Percentiles rank a stretch among this genome's conserved stretches.
Conservation (phyloP, 2,113 vertebrate species). For the Bothrops jararaca region DNA sequence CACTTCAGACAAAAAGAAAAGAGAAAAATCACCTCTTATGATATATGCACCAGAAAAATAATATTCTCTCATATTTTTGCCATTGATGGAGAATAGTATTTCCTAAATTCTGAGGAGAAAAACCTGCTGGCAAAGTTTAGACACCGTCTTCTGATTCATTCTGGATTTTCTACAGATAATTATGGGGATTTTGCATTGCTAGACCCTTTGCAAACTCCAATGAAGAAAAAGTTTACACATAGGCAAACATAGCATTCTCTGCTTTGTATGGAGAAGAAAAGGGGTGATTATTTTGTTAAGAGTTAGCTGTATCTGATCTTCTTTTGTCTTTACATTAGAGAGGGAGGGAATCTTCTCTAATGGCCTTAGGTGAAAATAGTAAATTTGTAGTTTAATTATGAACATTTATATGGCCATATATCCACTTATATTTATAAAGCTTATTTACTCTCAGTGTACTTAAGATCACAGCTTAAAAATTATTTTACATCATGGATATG, state of each 20-base stretch:
- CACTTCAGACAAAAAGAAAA: too few species aligned
- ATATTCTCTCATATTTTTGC: too few species aligned
- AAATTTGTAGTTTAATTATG: not conserved
- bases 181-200: too few species aligned
- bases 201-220: not conserved
- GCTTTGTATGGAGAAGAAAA: not conserved
- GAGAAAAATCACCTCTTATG: too few species aligned
- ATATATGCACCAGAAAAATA: too few species aligned
- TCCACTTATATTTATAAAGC: not conserved
- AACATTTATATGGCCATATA: not conserved
- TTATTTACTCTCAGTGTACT: not conserved
- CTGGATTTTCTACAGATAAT: too few species aligned
- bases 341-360: not conserved
- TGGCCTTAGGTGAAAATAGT: slow-evolving; percentile 36
- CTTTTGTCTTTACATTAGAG: not conserved
- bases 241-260: not conserved
- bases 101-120: too few species aligned
- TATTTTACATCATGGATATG: not conserved
- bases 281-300: not conserved
- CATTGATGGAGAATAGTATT: too few species aligned
- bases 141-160: too few species aligned
- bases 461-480: not conserved
- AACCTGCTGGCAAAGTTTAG: too few species aligned
- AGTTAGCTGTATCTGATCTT: not conserved
- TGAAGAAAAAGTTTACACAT: not conserved